Evolutionary conservation across 2,888 invertebrate genomes (phyloP).

Genomic region (Achlya flavicornis): DNA sequence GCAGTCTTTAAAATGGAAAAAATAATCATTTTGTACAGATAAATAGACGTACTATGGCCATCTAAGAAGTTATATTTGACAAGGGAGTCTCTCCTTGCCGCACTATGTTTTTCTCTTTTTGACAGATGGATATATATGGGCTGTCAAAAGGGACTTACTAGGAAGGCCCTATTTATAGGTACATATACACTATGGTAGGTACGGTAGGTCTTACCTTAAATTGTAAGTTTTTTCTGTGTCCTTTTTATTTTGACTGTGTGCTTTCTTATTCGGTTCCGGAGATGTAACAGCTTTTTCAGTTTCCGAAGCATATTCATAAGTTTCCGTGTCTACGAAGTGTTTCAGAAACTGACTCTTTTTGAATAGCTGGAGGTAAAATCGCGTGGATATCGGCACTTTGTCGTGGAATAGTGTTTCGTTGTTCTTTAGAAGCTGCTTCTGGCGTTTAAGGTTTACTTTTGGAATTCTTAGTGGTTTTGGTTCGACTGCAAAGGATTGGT

Average conservation of each 20-base stretch:
- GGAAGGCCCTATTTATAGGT: no score
- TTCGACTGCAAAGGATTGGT: conserved; percentile 46
- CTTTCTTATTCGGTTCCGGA: conserved; percentile 45
- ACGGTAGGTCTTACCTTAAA: conserved; percentile 49
- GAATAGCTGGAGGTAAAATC: conserved; percentile 72
- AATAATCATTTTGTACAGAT: no score
- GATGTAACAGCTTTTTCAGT: conserved; percentile 58
- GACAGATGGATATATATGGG: no score
- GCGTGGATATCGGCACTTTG: conserved; percentile 74
- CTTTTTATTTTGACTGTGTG: conserved; percentile 43
- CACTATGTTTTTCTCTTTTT: no score
- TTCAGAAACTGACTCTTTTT: conserved; percentile 71
- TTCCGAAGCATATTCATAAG: conserved; percentile 74
- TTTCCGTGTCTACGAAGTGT: conserved; percentile 61
- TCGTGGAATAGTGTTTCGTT: conserved; percentile 74
- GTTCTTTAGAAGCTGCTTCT: conserved; percentile 62
- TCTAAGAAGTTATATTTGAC: no score
- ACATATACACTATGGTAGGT: no score
- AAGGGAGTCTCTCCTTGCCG: no score
- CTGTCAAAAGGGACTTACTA: no score
- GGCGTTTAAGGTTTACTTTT: conserved; percentile 57
- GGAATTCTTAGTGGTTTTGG: conserved; percentile 44
- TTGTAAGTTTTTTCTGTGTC: conserved; percentile 65
- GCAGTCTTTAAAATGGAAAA: no score
- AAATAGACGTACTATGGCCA: no score